Conservation (phyloP, 2,113 vertebrate genomes). For the Rousettus leschenaultii region DNA sequence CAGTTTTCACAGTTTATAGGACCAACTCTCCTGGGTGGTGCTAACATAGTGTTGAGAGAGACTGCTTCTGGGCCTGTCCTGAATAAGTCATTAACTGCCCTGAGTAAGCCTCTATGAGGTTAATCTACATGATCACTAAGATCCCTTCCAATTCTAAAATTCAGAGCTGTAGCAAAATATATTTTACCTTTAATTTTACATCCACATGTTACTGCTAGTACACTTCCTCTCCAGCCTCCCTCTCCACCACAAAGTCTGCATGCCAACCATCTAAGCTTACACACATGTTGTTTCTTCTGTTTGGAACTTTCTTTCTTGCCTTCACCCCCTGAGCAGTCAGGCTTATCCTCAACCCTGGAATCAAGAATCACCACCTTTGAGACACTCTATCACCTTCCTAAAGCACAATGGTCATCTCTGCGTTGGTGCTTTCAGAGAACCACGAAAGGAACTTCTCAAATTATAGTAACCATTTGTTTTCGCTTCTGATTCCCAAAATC, state of each 20-base stretch:
- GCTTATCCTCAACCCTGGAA: background rate
- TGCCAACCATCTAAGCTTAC: background rate
- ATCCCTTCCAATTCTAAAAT: background rate
- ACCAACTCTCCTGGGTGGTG: background rate
- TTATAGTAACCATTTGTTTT: background rate
- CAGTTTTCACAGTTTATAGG: background rate
- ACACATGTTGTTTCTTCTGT: background rate
- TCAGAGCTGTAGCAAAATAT: background rate
- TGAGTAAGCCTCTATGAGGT: background rate
- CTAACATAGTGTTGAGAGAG: background rate
- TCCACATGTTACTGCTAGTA: background rate
- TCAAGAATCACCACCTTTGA: background rate
- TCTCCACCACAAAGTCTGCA: background rate
- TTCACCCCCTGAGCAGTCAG: background rate
- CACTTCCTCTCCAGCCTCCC: background rate
- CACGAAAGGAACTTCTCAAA: background rate
- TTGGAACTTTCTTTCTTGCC: background rate
- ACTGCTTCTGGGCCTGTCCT: background rate
- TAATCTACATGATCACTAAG: background rate
- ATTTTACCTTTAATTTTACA: background rate
- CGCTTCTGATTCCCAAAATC: conserved; percentile 23
- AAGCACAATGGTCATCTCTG: background rate
- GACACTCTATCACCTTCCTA: background rate
- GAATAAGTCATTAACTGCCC: background rate
- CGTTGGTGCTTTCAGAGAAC: background rate